phyloP scores from a whole-genome alignment of 2,113 vertebrate genomes.

The Labrus mixtus region DNA sequence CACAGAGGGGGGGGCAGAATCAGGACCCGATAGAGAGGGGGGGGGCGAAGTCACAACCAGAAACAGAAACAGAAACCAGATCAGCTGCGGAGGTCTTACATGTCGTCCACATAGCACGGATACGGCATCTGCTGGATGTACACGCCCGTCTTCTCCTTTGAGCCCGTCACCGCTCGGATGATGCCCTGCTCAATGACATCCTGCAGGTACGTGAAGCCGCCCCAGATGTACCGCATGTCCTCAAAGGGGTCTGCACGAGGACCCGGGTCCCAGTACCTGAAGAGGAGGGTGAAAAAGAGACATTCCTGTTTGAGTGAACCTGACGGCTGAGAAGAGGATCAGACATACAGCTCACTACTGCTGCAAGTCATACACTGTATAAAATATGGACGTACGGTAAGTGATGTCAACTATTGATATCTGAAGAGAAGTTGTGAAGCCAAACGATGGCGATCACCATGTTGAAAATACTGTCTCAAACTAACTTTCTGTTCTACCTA shows the following conservation, averaged over 20 bases:
- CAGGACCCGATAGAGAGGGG: too few relatives aligned
- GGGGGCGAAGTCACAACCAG: neutral
- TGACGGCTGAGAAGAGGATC: neutral
- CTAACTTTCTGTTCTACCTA: too few relatives aligned
- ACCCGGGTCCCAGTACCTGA: constrained; percentile 98
- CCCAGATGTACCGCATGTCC: constrained; percentile 98
- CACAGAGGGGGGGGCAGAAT: neutral
- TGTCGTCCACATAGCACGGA: constrained; percentile 97
- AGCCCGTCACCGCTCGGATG: constrained; percentile 90
- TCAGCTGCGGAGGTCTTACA: constrained; percentile 80
- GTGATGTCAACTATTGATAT: too few relatives aligned
- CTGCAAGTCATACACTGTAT: too few relatives aligned
- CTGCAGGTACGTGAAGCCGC: constrained; percentile 95
- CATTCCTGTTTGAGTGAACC: neutral
- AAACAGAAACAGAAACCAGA: neutral
- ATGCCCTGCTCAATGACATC: constrained; percentile 95
- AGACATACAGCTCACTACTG: too few relatives aligned
- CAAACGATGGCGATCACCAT: too few relatives aligned
- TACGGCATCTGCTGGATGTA: constrained; percentile 99
- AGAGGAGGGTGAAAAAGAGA: neutral
- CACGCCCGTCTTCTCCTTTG: constrained; percentile 91
- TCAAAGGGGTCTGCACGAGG: constrained; percentile 98
- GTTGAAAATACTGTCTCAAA: too few relatives aligned
- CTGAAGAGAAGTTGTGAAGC: too few relatives aligned
- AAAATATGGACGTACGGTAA: too few relatives aligned